These are phyloP conservation scores for Andricus curvator DNA, from an alignment of 2,888 invertebrate species.

Conservation along the genomic window DNA sequence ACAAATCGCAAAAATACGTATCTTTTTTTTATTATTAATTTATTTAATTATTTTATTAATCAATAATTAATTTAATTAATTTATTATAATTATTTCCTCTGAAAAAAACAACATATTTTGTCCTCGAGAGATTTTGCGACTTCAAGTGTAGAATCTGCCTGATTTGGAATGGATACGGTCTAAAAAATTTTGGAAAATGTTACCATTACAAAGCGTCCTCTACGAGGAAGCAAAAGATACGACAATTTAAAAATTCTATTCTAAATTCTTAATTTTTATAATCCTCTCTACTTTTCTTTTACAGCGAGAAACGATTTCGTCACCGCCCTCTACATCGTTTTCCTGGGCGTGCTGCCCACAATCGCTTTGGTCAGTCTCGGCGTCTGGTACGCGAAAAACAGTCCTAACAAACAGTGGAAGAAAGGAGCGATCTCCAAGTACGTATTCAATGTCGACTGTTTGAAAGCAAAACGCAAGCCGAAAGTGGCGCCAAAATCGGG, in stretches of 20 bases:
- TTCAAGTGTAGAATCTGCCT: too few species aligned
- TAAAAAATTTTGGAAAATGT: too few species aligned
- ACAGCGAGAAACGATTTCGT: slow-evolving; percentile 88
- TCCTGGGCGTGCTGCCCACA: slow-evolving; percentile 91
- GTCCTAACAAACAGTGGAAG: slow-evolving; percentile 79
- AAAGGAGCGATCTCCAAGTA: slow-evolving; percentile 79
- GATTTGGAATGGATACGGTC: too few species aligned
- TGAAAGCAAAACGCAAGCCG: slow-evolving; percentile 63
- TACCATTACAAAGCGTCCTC: too few species aligned
- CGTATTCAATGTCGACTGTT: slow-evolving; percentile 77
- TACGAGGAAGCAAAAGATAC: background rate
- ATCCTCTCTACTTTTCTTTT: slow-evolving; percentile 63
- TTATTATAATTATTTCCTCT: too few species aligned
- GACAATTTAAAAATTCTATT: background rate
- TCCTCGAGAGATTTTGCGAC: too few species aligned
- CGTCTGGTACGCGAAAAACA: slow-evolving; percentile 87
- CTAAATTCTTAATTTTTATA: slow-evolving; percentile 23
- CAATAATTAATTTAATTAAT: too few species aligned
- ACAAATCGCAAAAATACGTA: too few species aligned
- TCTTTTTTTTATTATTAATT: too few species aligned
- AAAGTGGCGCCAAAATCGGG: slow-evolving; percentile 17
- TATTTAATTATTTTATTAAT: too few species aligned
- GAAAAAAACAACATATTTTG: too few species aligned
- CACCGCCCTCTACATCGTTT: slow-evolving; percentile 91
- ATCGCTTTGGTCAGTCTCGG: slow-evolving; percentile 84